Evolutionary conservation across 2,888 invertebrate genomes (phyloP), one percentile per base, ranked within the genome.

Genomic region (Nasonia oneida): DNA sequence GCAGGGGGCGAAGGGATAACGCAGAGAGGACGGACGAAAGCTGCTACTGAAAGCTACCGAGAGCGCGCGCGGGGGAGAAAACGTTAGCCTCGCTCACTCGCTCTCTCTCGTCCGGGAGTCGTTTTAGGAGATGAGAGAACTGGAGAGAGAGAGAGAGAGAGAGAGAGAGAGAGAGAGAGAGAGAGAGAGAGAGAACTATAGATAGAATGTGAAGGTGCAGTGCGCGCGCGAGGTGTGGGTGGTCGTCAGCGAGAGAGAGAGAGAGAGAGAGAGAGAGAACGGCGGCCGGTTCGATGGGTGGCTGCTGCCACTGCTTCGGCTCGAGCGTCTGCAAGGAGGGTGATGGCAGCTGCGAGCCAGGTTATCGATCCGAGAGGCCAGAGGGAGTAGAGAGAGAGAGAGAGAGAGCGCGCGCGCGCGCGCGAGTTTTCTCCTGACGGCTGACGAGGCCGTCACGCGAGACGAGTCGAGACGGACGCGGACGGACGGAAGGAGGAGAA

Each of bases 381-480:
- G 61, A 53, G 57, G 61, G 77, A 50, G 76, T 76, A 15, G 74
- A 57, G 71, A 74, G 73, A 57, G 70, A 23, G 23, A 23, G 23
- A 23, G 23, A 23, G 23, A 23, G 23, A 23, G 23, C n/a, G n/a
- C n/a, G n/a, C n/a, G n/a, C n/a, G 2, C 10, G 10, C 33, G 70
- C 37, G 87, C 33, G 70, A 47, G 87, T 88, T 83, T 74, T 80
- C 82, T 82, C 74, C 80, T 93, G 93, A 93, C 93, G 93, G 92
- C 93, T 93, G 93, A 93, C 93, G 93, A 93, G 91, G 92, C 93
- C 93, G 93, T 93, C 93, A 93, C 93, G 93, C 93, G 91, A 93
- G 93, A 93, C 93, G 93, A 93, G 93, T 90, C 92, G 92, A 92
- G 93, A 91, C 92, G 92, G 91, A 90, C 89, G 89, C 70, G 90